Base-by-base conservation (phyloP, 30 jellyfish, hydroid and myxozoan genomes). In the Chrysaora quinquecirrha region DNA sequence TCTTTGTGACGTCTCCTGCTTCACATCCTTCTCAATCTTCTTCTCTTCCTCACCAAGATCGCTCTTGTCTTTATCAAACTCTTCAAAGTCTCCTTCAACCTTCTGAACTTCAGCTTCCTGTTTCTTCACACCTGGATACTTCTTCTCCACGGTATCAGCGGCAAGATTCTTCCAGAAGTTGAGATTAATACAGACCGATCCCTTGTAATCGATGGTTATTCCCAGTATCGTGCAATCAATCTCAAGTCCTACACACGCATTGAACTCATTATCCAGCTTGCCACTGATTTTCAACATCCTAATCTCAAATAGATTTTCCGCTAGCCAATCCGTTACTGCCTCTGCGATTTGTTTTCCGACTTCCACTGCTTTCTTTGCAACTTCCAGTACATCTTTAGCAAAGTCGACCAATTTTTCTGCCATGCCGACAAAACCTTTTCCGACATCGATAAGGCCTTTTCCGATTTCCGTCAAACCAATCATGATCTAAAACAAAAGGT, bases 401-500 rank as follows among this genome's bases (percentile, higher is more conserved):
- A 69, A 71, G 24, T 68, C 90, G 25, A 87, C 82, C 50, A 78
- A 33, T 20, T 71, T 69, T 20, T 46, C 60, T 4, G 91, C 96
- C 24, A 87, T 28, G 3, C 71, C 29, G 3, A 87, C 82, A 20
- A 87, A 32, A 3, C 88, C 93, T 24, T 78, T 25, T 0, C 88
- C 92, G n/a, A 79, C 89, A 33, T 64, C 52, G 0, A 87, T 52
- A 32, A 87, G 88, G 16, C 83, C 82, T 60, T 87, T 70, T 19
- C 89, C 96, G 27, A 87, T 49, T 25, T 87, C 91, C 47, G 83
- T 56, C 38, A 87, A 47, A 56, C 91, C 96, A 62, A 75, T 56
- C 70, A 79, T 30, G 31, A 87, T 71, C 96, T 87, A 31, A 69
- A 71, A 73, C 12, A 23, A 34, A 60, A 18, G 29, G 48, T 20